phyloP scores from a whole-genome alignment of 2,888 invertebrate genomes.

The Conistra vaccinii region DNA sequence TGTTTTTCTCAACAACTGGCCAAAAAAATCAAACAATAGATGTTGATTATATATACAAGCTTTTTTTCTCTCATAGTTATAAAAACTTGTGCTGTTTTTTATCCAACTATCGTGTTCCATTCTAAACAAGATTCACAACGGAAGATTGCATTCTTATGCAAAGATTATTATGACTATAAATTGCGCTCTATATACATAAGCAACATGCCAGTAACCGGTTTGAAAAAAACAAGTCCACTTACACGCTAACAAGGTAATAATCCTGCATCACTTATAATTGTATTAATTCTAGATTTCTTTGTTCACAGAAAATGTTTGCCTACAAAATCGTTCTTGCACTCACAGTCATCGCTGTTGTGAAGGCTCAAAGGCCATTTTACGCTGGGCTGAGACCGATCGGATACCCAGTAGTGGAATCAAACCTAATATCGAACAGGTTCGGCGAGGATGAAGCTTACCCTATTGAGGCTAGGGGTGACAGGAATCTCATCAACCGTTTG shows the following conservation, averaged over 20 bases:
- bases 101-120: constrained; percentile 2
- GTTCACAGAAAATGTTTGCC: constrained; percentile 75
- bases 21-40: constrained; percentile 19
- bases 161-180: not conserved
- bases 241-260: constrained; percentile 1
- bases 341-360: constrained; percentile 70
- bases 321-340: constrained; percentile 73
- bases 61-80: constrained; percentile 2
- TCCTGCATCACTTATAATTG: constrained; percentile 10
- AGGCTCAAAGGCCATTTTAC: constrained; percentile 92
- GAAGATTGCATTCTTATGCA: constrained; percentile 5
- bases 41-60: not conserved
- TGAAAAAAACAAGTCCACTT: constrained; percentile 14
- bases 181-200: not conserved
- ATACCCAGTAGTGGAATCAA: constrained; percentile 89
- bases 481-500: constrained; percentile 57
- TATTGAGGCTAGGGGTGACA: constrained; percentile 85
- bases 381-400: constrained; percentile 91
- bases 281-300: constrained; percentile 56
- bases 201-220: constrained; percentile 32
- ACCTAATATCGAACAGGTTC: constrained; percentile 86
- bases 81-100: constrained; percentile 24
- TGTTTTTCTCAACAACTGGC: not conserved
- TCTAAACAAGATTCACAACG: not conserved
- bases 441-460: constrained; percentile 88